Evolutionary conservation across 2,797 vertebrate genomes (phyloP), one percentile per base, ranked within the genome.

Genomic region (Delichon dasypus): DNA sequence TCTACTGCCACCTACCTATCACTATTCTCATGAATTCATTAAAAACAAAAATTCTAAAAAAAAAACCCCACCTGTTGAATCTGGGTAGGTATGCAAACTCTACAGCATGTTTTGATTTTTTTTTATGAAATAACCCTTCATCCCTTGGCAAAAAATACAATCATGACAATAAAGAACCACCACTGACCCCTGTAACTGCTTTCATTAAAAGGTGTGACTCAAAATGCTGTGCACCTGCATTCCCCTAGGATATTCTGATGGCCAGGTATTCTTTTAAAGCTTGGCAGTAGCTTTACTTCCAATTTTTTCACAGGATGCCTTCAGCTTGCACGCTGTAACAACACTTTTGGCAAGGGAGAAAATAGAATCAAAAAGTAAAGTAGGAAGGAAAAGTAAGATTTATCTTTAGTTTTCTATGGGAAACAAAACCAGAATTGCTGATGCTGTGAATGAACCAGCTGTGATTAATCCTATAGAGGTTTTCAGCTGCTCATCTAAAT

Each of bases 1-100:
- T 89, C 86, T 97, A 88, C 91, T 94, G 97, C 96, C 97, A 96
- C 88, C 96, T 98, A 77, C 22, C 54, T 88, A 45, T 32, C 76
- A 34, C 11, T 51, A 30, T 87, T 68, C 36, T 62, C 27, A 11
- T 55, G 34, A 18, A 40, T 73, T 57, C 20, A 70, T 19, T 54
- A 47, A 61, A 88, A 68, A 10, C 4, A 72, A 66, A 47, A 36
- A 51, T 54, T 29, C 9, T n/a, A 7, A 64, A 47, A 71, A 20
- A 42, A 58, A 42, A 20, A 26, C 0, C 2, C 16, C 36, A 60
- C 21, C 51, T 30, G 5, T 4, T 66, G 30, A 38, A 40, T 15
- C 47, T 22, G 7, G 17, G 21, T 22, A 13, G 11, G 10, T 30
- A 15, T 45, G 23, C 7, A 65, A 75, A 42, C 9, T 47, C 15